phyloP scores from a whole-genome alignment of 2,797 vertebrate species.

The Danio jaintianensis region DNA sequence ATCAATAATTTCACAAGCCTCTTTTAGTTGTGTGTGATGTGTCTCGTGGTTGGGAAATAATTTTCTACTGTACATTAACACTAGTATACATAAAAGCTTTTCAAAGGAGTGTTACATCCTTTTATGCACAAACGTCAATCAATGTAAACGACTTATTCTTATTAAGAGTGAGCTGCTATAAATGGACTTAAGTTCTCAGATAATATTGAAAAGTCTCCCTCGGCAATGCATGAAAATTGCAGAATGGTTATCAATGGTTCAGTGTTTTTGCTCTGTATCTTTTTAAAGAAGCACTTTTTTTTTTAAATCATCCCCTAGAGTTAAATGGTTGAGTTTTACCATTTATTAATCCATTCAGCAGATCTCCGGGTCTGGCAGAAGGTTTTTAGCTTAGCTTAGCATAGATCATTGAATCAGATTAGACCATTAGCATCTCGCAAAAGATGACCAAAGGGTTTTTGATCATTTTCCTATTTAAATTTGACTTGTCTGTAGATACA shows the following conservation, averaged over 20 bases:
- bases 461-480: too few relatives aligned
- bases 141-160: conserved; percentile 15
- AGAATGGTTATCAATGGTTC: conserved; percentile 23
- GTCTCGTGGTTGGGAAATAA: neutral
- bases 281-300: neutral
- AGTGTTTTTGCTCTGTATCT: neutral
- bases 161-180: neutral
- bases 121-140: conserved; percentile 5
- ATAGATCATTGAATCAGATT: too few relatives aligned
- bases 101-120: neutral
- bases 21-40: conserved; percentile 8
- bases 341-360: too few relatives aligned
- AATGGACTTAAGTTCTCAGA: conserved; percentile 1
- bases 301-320: too few relatives aligned
- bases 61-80: conserved; percentile 10
- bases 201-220: conserved; percentile 22
- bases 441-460: too few relatives aligned
- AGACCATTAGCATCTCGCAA: too few relatives aligned
- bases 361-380: too few relatives aligned
- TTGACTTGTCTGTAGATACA: too few relatives aligned
- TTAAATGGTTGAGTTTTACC: too few relatives aligned
- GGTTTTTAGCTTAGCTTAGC: too few relatives aligned
- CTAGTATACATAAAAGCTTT: conserved; percentile 8
- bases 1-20: conserved; percentile 20
- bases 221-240: conserved; percentile 1